Evolutionary conservation across 1,140 invertebrate species (phyloP).

Genomic region (Drosophila pectinifera): DNA sequence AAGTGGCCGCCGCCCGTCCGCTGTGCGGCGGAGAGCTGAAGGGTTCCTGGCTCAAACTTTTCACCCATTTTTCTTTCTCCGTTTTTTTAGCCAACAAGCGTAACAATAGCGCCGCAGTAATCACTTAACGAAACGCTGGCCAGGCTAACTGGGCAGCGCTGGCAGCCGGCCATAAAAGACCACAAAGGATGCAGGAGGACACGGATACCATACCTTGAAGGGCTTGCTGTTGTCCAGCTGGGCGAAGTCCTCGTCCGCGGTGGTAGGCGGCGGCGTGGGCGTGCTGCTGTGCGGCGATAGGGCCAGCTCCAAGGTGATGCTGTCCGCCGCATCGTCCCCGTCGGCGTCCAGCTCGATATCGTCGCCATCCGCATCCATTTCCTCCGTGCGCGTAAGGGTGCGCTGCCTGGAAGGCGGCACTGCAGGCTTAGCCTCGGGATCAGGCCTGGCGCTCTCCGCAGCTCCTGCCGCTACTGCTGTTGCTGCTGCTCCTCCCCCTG

Average conservation of each 20-base stretch:
- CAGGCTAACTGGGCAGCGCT: conserved; percentile 38
- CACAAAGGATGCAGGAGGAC: neutral
- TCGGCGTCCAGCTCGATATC: conserved; percentile 55
- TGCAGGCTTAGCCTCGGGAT: conserved; percentile 11
- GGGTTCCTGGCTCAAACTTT: conserved; percentile 22
- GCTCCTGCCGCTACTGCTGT: neutral
- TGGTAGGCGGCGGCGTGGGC: conserved; percentile 68
- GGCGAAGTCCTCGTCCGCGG: conserved; percentile 63
- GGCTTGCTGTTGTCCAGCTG: conserved; percentile 74
- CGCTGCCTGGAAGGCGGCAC: conserved; percentile 58
- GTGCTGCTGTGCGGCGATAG: conserved; percentile 60
- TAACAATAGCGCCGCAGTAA: conserved; percentile 47
- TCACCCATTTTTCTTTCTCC: neutral
- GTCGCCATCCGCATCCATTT: conserved; percentile 69
- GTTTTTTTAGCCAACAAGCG: conserved; percentile 23
- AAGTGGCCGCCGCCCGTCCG: conserved; percentile 32
- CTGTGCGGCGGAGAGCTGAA: conserved; percentile 10
- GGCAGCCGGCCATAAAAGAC: neutral
- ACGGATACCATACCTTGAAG: conserved; percentile 62
- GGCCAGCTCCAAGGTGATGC: conserved; percentile 70
- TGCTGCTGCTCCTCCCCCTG: neutral
- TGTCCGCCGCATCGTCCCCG: conserved; percentile 69
- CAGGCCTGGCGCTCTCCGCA: too few relatives aligned
- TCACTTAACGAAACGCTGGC: conserved; percentile 67
- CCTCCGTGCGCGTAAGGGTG: conserved; percentile 64